Evolutionary conservation across 92 coral and sea anemone species (phyloP), one percentile per base, ranked within the genome.

Genomic region (Ricordea florida): DNA sequence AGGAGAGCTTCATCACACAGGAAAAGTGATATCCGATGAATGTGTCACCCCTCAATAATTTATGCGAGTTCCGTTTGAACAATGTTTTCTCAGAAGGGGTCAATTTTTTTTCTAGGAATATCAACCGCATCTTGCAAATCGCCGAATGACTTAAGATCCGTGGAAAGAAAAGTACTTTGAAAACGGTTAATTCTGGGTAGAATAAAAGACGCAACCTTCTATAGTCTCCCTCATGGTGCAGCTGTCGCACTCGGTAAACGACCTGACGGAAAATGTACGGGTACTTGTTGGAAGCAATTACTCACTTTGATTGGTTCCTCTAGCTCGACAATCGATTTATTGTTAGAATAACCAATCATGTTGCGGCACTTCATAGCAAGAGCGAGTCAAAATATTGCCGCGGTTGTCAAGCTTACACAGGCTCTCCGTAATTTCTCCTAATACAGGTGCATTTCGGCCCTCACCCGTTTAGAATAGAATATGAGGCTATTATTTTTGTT

Each of bases 381-480:
- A 67, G 68, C 86, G 74, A 84, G 87, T 81, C 87, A 83, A 86
- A 86, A 86, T 80, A 80, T 80, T 86, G 65, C 64, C 82, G 67
- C 45, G 87, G 90, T 86, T 81, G 86, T 78, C 66, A 68, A 51
- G 61, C 69, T 80, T 17, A 71, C 66, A 72, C 37, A 59, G 62
- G 45, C 53, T 68, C 78, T 69, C 68, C 73, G 72, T 66, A 59
- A 40, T 42, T 66, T 73, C 65, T 41, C 15, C 10, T 16, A 38
- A 80, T 83, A 77, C 91, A 86, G 91, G 91, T 86, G 91, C 82
- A 72, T 72, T 66, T 79, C 47, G 69, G 81, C 75, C 90, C 82
- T 72, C 91, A 82, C 96, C 90, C 83, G 86, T 83, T 94, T 90
- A 91, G 98, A 91, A 88, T 94, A 88, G 87, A 92, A 91, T 91